Conservation (phyloP, 2,888 invertebrate genomes). For the Eupeodes luniger region DNA sequence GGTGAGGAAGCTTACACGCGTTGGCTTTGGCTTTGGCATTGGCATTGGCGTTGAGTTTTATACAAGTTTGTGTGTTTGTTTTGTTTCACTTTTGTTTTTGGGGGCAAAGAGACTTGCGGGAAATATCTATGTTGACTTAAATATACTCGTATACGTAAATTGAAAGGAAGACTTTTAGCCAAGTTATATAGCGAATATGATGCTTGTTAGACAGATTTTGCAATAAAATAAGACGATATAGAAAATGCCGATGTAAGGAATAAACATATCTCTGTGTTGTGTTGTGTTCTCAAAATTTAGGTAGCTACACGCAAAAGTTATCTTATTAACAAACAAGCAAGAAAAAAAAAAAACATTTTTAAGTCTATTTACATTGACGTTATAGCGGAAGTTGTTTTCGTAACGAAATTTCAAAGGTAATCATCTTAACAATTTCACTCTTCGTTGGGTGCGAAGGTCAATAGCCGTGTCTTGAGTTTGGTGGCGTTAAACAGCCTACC, state of each 20-base stretch:
- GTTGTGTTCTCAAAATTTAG: not conserved
- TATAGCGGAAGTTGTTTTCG: constrained; percentile 15
- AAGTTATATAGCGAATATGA: not conserved
- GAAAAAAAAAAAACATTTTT: not conserved
- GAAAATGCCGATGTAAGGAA: not conserved
- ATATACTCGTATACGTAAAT: not conserved
- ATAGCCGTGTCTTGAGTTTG: constrained; percentile 6
- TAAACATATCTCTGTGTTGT: not conserved
- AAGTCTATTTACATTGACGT: constrained; percentile 16
- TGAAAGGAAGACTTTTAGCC: constrained; percentile 1
- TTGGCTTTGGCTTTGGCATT: not conserved
- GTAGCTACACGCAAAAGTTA: not conserved
- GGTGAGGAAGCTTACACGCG: constrained; percentile 19
- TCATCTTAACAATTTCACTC: constrained; percentile 40
- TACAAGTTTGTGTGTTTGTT: constrained; percentile 2
- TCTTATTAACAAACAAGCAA: not conserved
- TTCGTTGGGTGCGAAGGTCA: constrained; percentile 36
- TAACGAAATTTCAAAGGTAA: constrained; percentile 38
- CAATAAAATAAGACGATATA: not conserved
- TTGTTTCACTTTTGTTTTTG: constrained; percentile 7
- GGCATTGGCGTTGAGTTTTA: no score
- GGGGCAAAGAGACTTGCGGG: not conserved
- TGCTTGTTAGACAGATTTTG: constrained; percentile 28
- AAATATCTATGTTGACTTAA: constrained; percentile 25
- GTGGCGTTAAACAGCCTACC: not conserved